A percentile compares a stretch with the other conserved stretches of the same genome.
These are phyloP conservation scores for Myiopsitta monachus DNA, from an alignment of 2,113 vertebrate species.

Conservation along the genomic window DNA sequence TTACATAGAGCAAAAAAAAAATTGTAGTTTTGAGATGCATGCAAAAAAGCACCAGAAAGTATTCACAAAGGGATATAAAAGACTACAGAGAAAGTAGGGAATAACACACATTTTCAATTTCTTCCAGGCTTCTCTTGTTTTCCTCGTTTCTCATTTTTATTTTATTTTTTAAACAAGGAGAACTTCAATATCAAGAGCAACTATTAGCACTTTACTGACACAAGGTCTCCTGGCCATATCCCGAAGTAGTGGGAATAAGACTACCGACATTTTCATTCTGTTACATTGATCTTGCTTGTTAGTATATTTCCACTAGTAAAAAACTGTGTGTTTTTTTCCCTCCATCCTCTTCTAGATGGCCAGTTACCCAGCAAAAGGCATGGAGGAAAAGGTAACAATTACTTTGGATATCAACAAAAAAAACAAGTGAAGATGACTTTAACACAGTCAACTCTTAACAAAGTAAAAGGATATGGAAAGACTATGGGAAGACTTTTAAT, in stretches of 20 bases:
- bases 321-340: not conserved
- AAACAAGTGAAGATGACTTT: not conserved
- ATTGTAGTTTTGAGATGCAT: not conserved
- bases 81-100: not conserved
- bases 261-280: not conserved
- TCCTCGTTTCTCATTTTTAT: not conserved
- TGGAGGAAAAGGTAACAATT: not conserved
- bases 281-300: not conserved
- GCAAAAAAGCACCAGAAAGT: not conserved
- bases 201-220: not conserved
- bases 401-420: not conserved
- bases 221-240: not conserved
- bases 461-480: not conserved
- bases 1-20: not conserved
- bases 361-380: constrained; percentile 19
- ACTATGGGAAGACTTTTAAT: not conserved
- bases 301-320: constrained; percentile 20
- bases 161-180: not conserved
- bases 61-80: not conserved
- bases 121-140: not conserved
- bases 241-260: not conserved
- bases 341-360: not conserved
- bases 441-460: not conserved
- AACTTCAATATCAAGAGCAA: not conserved
- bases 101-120: not conserved